Evolutionary conservation across 2,113 vertebrate species (phyloP).

Genomic region (Caranx melampygus): DNA sequence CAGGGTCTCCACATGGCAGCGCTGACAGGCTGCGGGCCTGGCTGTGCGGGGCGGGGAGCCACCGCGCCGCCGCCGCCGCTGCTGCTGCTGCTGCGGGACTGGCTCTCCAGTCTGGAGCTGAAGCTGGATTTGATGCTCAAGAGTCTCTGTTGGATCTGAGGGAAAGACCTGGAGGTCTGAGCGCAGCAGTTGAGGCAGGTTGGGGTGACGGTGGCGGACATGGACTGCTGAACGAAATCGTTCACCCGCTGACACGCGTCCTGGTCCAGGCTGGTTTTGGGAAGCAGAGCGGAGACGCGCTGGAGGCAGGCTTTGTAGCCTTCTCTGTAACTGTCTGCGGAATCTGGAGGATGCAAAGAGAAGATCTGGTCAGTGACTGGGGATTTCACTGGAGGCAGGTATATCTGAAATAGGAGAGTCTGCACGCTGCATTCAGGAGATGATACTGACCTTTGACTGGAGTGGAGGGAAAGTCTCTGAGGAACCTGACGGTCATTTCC

Average conservation of each 20-base stretch:
- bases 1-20: constrained; percentile 85
- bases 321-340: constrained; percentile 85
- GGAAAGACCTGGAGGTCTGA: constrained; percentile 70
- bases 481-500: constrained; percentile 93
- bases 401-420: not conserved
- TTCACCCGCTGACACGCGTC: constrained; percentile 81
- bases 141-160: constrained; percentile 77
- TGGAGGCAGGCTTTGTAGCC: constrained; percentile 89
- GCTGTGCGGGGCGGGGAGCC: constrained; percentile 29
- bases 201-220: constrained; percentile 55
- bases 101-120: constrained; percentile 50
- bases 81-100: constrained; percentile 35
- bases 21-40: constrained; percentile 34
- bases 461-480: constrained; percentile 83
- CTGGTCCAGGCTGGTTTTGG: constrained; percentile 79
- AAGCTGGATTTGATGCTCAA: constrained; percentile 74
- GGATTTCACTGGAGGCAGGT: not conserved
- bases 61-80: constrained; percentile 37
- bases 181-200: constrained; percentile 76
- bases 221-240: constrained; percentile 82
- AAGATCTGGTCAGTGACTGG: constrained; percentile 33
- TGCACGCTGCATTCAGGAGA: not conserved
- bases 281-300: constrained; percentile 83
- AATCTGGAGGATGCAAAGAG: constrained; percentile 58
- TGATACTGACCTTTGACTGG: constrained; percentile 80